Evolutionary conservation across 2,888 invertebrate species (phyloP), one percentile per base, ranked within the genome.

Genomic region (Corbicula japonica): DNA sequence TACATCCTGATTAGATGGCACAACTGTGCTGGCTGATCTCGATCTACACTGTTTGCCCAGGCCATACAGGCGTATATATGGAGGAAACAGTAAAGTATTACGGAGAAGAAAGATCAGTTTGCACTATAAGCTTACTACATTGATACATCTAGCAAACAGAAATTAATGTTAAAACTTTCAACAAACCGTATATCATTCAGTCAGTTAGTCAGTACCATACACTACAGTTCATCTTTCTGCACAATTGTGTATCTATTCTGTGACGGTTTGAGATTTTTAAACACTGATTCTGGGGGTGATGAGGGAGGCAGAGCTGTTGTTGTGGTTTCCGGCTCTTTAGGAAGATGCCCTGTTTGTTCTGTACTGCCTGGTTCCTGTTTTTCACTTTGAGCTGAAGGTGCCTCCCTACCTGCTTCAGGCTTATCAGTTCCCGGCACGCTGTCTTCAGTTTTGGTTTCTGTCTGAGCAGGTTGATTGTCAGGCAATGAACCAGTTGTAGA

Each of bases 221-320:
- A 32, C 83, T 89, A 99, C 94, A 99, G 96, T 94, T 99, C 99
- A 93, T 99, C 98, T 90, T 96, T 95, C n/a, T 71, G 46, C 63
- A 99, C 95, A 86, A 99, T 94, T 18, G 99, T 99, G 94, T 99
- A 99, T 91, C 99, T 95, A 93, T 97, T 98, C 93, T 97, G 97
- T 83, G 99, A 99, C 4, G 99, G 99, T 35, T 97, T 98, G 76
- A 99, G 95, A 93, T 99, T 98, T 94, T 97, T 98, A 94, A 99
- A 99, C 15, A 98, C 97, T 32, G 98, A 99, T 92, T 98, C 98
- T 0, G 99, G 99, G 10, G 99, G 99, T 0, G 96, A 96, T 15
- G 97, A 97, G 18, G 87, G 87, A 15, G 12, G 26, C 28, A 35
- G 35, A 15, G 23, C 60, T 38, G 74, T 63, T 1, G 76, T 48